phyloP scores from a whole-genome alignment of 2,113 vertebrate genomes.

The Alligator mississippiensis region DNA sequence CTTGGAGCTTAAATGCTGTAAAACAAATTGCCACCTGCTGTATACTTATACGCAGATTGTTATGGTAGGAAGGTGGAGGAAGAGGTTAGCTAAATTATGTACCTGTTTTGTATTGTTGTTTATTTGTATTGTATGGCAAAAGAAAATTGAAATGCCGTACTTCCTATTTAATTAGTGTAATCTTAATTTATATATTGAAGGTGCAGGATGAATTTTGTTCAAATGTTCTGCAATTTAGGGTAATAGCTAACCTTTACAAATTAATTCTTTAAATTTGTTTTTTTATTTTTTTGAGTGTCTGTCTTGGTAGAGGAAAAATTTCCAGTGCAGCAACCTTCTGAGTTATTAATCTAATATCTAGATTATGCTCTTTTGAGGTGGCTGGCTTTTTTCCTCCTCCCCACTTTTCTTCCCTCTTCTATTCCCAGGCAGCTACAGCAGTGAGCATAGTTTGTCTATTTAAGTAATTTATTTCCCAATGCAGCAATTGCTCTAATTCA shows the following conservation, averaged over 20 bases:
- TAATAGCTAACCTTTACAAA: not conserved
- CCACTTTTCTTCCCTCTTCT: not conserved
- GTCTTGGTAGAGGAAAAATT: too few species aligned
- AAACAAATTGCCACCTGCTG: not conserved
- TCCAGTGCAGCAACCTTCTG: too few species aligned
- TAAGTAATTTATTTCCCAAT: not conserved
- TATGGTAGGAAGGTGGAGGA: not conserved
- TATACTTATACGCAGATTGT: not conserved
- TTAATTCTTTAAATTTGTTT: not conserved
- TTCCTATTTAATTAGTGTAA: not conserved
- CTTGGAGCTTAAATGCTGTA: slow-evolving; percentile 34
- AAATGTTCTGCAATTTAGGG: not conserved
- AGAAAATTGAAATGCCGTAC: not conserved
- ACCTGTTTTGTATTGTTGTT: not conserved
- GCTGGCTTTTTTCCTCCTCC: not conserved
- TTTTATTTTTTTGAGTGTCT: not conserved
- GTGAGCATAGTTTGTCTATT: not conserved
- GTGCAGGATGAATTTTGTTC: not conserved
- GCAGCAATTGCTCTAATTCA: not conserved
- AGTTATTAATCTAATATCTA: not conserved
- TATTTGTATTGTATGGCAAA: not conserved
- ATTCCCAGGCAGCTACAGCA: not conserved
- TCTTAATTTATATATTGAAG: not conserved
- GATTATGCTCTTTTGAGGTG: not conserved
- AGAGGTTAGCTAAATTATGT: not conserved